Conservation (phyloP, 2,888 invertebrate genomes). For the Odontocerum albicorne region DNA sequence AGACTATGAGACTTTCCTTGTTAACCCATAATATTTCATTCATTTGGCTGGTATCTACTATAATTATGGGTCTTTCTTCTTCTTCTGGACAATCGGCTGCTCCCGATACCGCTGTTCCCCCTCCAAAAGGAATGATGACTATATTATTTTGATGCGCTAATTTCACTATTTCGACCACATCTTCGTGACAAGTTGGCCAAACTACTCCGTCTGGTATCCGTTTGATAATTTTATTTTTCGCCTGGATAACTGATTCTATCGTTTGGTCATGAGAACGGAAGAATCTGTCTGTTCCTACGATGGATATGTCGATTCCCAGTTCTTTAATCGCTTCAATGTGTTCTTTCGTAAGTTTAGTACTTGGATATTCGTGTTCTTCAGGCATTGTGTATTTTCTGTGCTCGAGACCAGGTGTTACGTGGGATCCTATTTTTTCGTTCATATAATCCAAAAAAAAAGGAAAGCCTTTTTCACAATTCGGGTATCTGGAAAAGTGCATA, state of each 20-base stretch:
- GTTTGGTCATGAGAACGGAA: too few relatives aligned
- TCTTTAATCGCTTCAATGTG: too few relatives aligned
- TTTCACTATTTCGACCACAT: slow-evolving; percentile 78
- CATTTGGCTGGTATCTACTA: slow-evolving; percentile 94
- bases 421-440: slow-evolving; percentile 1
- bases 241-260: too few relatives aligned
- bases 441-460: slow-evolving; percentile 79
- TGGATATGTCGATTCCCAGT: too few relatives aligned
- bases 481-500: slow-evolving; percentile 62
- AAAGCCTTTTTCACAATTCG: slow-evolving; percentile 64
- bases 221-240: too few relatives aligned
- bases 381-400: slow-evolving; percentile 54
- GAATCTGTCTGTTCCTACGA: too few relatives aligned
- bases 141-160: slow-evolving; percentile 73
- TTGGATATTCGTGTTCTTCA: slow-evolving; percentile 54
- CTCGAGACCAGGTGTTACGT: too few relatives aligned
- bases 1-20: slow-evolving; percentile 75
- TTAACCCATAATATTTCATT: slow-evolving; percentile 94
- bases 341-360: slow-evolving; percentile 53
- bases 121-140: slow-evolving; percentile 91
- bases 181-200: slow-evolving; percentile 88
- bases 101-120: slow-evolving; percentile 91
- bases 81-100: slow-evolving; percentile 81
- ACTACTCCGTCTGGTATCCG: too few relatives aligned
- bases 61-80: slow-evolving; percentile 80